phyloP scores from a whole-genome alignment of 2,888 invertebrate genomes.

The Sinodicranocentrus sp. region DNA sequence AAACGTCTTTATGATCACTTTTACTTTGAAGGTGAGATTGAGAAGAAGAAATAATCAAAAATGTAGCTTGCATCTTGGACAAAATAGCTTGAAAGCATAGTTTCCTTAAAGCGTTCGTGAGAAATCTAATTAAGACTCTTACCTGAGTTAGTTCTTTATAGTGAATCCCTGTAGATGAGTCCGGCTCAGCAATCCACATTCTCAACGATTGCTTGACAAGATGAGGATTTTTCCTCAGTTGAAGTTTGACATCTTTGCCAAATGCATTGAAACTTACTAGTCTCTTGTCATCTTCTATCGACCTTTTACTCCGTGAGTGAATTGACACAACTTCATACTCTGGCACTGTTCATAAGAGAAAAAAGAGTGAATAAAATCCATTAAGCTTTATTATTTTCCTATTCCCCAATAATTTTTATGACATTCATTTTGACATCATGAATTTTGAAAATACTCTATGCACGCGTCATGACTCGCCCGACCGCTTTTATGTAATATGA shows the following conservation, averaged over 20 bases:
- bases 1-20: neutral
- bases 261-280: constrained; percentile 89
- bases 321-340: constrained; percentile 90
- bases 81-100: no score
- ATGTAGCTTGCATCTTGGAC: no score
- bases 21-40: neutral
- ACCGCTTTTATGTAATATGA: no score
- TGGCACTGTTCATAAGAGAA: no score
- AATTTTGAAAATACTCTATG: no score
- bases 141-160: constrained; percentile 88
- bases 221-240: constrained; percentile 87
- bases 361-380: constrained; percentile 67
- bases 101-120: no score
- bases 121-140: no score
- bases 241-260: constrained; percentile 86
- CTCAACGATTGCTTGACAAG: constrained; percentile 86
- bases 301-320: constrained; percentile 77
- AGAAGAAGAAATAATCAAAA: no score
- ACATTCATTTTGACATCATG: no score
- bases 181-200: constrained; percentile 88
- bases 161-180: constrained; percentile 85
- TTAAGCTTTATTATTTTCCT: neutral
- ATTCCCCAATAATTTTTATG: no score
- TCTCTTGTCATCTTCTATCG: constrained; percentile 81
- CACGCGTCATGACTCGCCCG: no score